phyloP scores from a whole-genome alignment of 2,113 vertebrate species.

The Ginglymostoma cirratum region DNA sequence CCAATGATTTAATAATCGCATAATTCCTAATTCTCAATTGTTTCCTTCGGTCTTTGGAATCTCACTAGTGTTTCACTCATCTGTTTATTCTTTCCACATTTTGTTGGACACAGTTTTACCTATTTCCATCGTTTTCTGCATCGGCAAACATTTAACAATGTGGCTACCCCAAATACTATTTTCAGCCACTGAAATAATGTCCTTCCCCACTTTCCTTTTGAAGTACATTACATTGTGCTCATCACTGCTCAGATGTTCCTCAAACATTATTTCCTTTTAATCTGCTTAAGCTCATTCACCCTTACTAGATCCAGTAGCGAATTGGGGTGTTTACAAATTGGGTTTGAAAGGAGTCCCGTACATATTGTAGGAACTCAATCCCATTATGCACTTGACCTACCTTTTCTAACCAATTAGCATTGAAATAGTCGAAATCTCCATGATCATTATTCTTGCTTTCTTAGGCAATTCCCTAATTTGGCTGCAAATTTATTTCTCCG shows the following conservation, averaged over 20 bases:
- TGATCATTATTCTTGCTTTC: not conserved
- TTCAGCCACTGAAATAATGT: not conserved
- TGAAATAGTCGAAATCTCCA: not conserved
- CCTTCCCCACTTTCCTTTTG: no score
- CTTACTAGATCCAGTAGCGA: not conserved
- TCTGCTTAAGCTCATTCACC: not conserved
- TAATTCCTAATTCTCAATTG: not conserved
- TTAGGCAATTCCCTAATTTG: not conserved
- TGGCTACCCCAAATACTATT: not conserved
- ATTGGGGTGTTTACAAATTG: no score
- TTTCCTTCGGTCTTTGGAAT: not conserved
- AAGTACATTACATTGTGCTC: not conserved
- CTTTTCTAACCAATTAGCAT: not conserved
- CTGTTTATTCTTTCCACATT: not conserved
- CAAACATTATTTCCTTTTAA: not conserved
- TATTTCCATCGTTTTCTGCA: not conserved
- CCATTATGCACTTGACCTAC: not conserved
- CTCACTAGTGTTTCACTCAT: not conserved
- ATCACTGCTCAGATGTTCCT: not conserved
- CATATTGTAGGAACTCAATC: not conserved
- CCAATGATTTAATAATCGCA: not conserved
- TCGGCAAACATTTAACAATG: not conserved
- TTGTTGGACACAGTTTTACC: not conserved
- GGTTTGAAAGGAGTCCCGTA: no score
- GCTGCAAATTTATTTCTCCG: not conserved